Base-by-base conservation (phyloP, 2,888 invertebrate genomes). In the Ramazzottius varieornatus region DNA sequence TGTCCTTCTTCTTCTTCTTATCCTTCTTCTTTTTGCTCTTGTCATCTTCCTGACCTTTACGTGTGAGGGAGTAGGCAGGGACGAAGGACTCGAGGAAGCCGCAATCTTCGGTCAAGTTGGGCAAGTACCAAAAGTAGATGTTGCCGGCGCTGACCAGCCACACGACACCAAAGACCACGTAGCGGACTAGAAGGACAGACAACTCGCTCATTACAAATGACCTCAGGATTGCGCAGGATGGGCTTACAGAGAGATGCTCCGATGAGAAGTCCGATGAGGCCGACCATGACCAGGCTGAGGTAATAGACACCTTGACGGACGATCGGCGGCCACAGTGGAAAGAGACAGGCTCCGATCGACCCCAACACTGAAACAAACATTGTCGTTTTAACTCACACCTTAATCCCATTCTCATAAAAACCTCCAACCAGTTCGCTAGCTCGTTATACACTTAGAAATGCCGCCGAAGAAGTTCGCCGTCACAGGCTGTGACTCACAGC, bases 51-150 rank as follows among this genome's bases (percentile, higher is more conserved):
- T 34, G 64, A 20, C 46, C 24, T 65, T 32, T 13, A 8, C 65
- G 63, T 16, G 67, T 67, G 33, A 64, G 40, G 24, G 87, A 85
- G 77, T 93, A 94, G 0, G 93, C 80, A 1, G 98, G 98, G 86
- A 91, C 90, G 80, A 98, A 98, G 0, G 94, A 96, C 4, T 94
- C 94, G 70, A 96, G 86, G 81, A 99, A 92, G 65, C 98, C 94
- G 33, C 96, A 96, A 74, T 99, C 98, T 77, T 96, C 98, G 0
- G 93, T 93, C 63, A 99, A 80, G 79, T 99, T 99, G n/a, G 98
- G 98, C 72, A 99, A 81, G 69, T 99, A 82, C 96, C 98, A 98
- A 69, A 99, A 81, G 74, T 94, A 91, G 76, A 94, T 88, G 71
- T 86, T 83, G 2, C 94, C 88, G 67, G 88, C 80, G 0, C 92